Base-by-base conservation (phyloP, 2,888 invertebrate genomes). In the Melolontha melolontha region DNA sequence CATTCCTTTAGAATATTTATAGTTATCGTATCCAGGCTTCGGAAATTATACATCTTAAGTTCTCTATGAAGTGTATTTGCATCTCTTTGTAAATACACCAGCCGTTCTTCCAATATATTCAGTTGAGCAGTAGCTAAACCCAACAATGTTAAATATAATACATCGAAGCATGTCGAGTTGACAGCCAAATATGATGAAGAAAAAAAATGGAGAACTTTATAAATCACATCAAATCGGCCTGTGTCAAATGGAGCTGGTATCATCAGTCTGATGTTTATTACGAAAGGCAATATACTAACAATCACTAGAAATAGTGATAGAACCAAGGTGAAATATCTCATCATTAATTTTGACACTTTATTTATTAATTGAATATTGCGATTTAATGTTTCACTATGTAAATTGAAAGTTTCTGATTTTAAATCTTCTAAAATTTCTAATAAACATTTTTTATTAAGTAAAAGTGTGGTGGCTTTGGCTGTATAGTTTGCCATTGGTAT, bases 71-170 rank as follows among this genome's bases (percentile, higher is more conserved):
- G n/a, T n/a, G n/a, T n/a, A n/a, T n/a, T n/a, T n/a, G n/a, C n/a
- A n/a, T n/a, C n/a, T n/a, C n/a, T n/a, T n/a, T n/a, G n/a, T n/a
- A n/a, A n/a, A n/a, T n/a, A n/a, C n/a, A n/a, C n/a, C n/a, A n/a
- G n/a, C n/a, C n/a, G n/a, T n/a, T n/a, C n/a, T n/a, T n/a, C n/a
- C n/a, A n/a, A n/a, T n/a, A n/a, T n/a, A n/a, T n/a, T 54, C 12
- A 69, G 12, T 55, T 69, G 66, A 5, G 63, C 66, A 1, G 51
- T 44, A 17, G 44, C 40, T 17, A 69, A 16, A 12, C 54, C 40
- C 55, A 69, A 29, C 16, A 66, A 40, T 14, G 51, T 55, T 27
- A 59, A 44, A n/a, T 29, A 51, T 6, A 69, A 34, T 14, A 62
- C 7, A 47, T 69, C 66, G 10, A 67, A 16, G 16, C 34, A 34